Base-by-base conservation (phyloP, 2,888 invertebrate species). In the Pristionchus fissidentatus region DNA sequence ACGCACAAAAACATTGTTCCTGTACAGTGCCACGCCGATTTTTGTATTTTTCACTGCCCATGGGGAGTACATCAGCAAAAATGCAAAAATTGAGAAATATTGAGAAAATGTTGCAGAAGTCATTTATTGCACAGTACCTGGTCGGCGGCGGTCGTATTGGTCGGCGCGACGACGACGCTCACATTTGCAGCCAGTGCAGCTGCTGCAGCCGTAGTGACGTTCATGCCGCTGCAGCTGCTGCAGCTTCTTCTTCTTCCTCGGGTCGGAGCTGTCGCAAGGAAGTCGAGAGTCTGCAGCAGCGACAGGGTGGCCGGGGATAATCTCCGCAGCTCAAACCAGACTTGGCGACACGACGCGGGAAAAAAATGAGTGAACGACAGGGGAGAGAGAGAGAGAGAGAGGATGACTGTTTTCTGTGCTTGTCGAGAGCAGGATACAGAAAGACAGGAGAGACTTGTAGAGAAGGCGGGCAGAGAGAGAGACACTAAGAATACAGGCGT, bases 321-420 rank as follows among this genome's bases (percentile, higher is more conserved):
- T 70, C 70, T 38, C 26, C 3, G 41, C 66, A 66, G 55, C n/a
- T n/a, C n/a, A n/a, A n/a, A n/a, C n/a, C n/a, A n/a, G n/a, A n/a
- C n/a, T n/a, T n/a, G n/a, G n/a, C n/a, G n/a, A n/a, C n/a, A n/a
- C n/a, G n/a, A n/a, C n/a, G n/a, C n/a, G n/a, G n/a, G n/a, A n/a
- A n/a, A n/a, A n/a, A n/a, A n/a, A 26, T 13, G 57, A 26, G 29
- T 1, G 29, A 38, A 70, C 70, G 70, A 41, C 70, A 70, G 15
- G 10, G 41, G n/a, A 32, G 4, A 19, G 5, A 7, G 35, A 19
- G 62, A 57, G 62, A 29, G 35, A 32, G 41, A 70, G 70, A 70
- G 26, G 70, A 70, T 70, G 70, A 70, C 70, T 70, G 70, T 70
- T 70, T 70, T 70, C 70, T 70, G 70, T 70, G 41, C n/a, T n/a